These are phyloP conservation scores for Pocillopora verrucosa DNA, from an alignment of 64 coral and sea anemone species.

Conservation along the genomic window DNA sequence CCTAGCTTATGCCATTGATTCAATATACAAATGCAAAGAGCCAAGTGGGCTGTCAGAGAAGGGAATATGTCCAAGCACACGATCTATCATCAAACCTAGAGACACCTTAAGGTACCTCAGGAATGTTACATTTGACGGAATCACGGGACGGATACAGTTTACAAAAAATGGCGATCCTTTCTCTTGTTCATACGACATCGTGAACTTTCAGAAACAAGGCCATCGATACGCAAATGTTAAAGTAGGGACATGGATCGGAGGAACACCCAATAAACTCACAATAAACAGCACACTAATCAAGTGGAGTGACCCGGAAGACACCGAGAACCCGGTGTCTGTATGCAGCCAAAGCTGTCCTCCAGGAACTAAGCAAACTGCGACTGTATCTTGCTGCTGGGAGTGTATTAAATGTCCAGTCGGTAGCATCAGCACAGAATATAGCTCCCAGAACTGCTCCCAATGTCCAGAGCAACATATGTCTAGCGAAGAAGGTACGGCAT, in stretches of 20 bases:
- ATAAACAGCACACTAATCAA: slow-evolving; percentile 31
- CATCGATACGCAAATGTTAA: neutral
- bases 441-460: slow-evolving; percentile 72
- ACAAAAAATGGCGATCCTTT: slow-evolving; percentile 65
- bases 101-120: slow-evolving; percentile 37
- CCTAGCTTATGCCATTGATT: slow-evolving; percentile 1
- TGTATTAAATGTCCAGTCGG: slow-evolving; percentile 59
- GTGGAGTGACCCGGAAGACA: slow-evolving; percentile 54
- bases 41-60: neutral
- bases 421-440: slow-evolving; percentile 9
- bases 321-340: slow-evolving; percentile 25
- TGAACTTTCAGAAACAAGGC: slow-evolving; percentile 60
- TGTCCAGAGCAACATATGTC: slow-evolving; percentile 61
- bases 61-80: slow-evolving; percentile 10
- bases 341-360: slow-evolving; percentile 75
- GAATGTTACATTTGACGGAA: slow-evolving; percentile 60
- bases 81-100: slow-evolving; percentile 1
- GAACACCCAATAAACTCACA: neutral
- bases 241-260: slow-evolving; percentile 65
- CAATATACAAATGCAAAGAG: neutral
- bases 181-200: slow-evolving; percentile 68
- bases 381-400: slow-evolving; percentile 77
- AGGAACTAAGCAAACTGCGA: slow-evolving; percentile 53
- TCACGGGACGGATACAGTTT: slow-evolving; percentile 68
- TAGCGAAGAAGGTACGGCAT: slow-evolving; percentile 24